These are phyloP conservation scores for Falco rusticolus DNA, from an alignment of 2,797 vertebrate genomes.

Conservation along the genomic window DNA sequence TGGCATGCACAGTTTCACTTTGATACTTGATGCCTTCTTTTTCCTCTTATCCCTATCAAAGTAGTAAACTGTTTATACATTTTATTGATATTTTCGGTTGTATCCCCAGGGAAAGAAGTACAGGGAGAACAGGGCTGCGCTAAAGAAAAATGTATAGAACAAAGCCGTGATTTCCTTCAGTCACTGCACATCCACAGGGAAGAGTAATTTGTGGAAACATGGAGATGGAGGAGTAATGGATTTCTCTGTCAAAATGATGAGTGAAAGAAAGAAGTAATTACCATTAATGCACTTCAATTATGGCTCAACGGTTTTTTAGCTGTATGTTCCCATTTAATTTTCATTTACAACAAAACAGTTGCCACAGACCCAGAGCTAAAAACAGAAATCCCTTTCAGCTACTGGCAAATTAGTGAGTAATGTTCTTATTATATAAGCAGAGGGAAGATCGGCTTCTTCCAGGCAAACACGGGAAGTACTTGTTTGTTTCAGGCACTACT, in stretches of 20 bases:
- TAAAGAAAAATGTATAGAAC: slow-evolving; percentile 46
- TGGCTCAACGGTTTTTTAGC: slow-evolving; percentile 74
- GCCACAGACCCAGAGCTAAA: slow-evolving; percentile 79
- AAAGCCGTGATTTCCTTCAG: slow-evolving; percentile 68
- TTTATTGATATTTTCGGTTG: background rate
- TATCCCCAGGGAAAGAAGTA: background rate
- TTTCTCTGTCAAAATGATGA: slow-evolving; percentile 88
- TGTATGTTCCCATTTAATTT: slow-evolving; percentile 75
- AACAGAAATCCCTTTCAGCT: slow-evolving; percentile 85
- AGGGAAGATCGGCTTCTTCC: slow-evolving; percentile 82
- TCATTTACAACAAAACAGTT: slow-evolving; percentile 83
- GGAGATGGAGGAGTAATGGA: slow-evolving; percentile 79
- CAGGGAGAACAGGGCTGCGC: background rate
- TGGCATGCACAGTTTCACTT: background rate
- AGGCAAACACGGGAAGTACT: slow-evolving; percentile 84
- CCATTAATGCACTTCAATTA: slow-evolving; percentile 91
- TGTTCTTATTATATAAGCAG: slow-evolving; percentile 80
- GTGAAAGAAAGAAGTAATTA: slow-evolving; percentile 90
- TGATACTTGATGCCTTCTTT: background rate
- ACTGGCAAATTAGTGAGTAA: slow-evolving; percentile 85
- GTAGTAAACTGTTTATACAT: background rate
- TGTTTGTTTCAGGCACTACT: slow-evolving; percentile 81
- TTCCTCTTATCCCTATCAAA: background rate
- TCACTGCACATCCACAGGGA: slow-evolving; percentile 70
- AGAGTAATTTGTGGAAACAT: slow-evolving; percentile 78